Evolutionary conservation across 1,140 invertebrate genomes (phyloP).

Genomic region (Holotrichia oblita): DNA sequence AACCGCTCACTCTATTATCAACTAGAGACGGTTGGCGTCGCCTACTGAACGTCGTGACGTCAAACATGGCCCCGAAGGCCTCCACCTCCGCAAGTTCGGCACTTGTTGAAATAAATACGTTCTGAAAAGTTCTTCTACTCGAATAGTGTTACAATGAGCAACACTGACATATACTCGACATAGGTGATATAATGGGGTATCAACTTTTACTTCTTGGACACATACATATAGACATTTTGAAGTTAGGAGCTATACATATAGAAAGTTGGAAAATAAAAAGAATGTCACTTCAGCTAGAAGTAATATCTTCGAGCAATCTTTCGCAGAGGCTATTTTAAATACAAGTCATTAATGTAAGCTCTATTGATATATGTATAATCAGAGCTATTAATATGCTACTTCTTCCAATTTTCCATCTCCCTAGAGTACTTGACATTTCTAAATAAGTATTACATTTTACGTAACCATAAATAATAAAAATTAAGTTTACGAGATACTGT

Average conservation of each 20-base stretch:
- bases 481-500: no score
- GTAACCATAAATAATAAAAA: no score
- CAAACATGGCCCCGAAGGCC: slow-evolving; percentile 5
- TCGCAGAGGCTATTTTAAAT: no score
- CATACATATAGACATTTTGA: not conserved
- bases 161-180: not conserved
- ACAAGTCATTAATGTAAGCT: no score
- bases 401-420: no score
- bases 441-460: no score
- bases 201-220: not conserved
- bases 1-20: slow-evolving; percentile 9
- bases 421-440: no score
- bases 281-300: no score
- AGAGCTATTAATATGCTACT: no score
- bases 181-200: not conserved
- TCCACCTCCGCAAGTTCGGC: not conserved
- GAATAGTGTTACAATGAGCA: not conserved
- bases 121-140: not conserved
- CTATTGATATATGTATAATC: no score
- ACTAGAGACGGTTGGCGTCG: not conserved
- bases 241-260: not conserved
- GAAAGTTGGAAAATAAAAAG: no score
- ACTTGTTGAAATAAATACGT: slow-evolving; percentile 4
- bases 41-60: not conserved
- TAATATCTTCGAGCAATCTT: no score